Percentiles rank a stretch among this genome's conserved stretches.
Conservation (phyloP, 2,113 vertebrate species). For the Oplegnathus fasciatus region DNA sequence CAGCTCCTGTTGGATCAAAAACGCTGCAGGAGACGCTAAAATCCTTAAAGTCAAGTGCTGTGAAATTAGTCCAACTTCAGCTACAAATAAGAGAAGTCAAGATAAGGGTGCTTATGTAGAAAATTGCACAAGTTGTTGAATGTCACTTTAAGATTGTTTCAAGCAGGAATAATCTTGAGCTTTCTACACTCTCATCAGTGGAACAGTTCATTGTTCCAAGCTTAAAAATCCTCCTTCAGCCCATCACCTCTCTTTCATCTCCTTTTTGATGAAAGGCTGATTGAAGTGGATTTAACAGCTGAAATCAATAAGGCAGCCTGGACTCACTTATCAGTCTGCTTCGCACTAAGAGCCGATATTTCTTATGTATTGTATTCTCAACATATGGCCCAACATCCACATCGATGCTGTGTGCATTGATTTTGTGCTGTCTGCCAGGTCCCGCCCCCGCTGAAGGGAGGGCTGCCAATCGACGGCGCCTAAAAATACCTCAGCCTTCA, state of each 20-base stretch:
- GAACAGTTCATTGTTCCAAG: neutral
- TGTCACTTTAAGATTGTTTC: conserved; percentile 3
- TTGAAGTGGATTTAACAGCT: conserved; percentile 49
- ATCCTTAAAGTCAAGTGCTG: conserved; percentile 9
- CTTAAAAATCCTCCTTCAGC: conserved; percentile 12
- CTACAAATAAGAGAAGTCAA: neutral
- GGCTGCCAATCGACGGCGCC: conserved; percentile 15
- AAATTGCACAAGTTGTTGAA: conserved; percentile 25
- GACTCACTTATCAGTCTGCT: conserved; percentile 43
- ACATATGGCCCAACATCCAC: conserved; percentile 39
- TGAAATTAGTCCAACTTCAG: conserved; percentile 49
- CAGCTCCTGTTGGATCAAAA: neutral
- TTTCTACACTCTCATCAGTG: neutral
- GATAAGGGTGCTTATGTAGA: conserved; percentile 16
- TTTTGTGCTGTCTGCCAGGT: conserved; percentile 38
- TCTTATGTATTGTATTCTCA: conserved; percentile 46
- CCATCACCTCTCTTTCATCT: neutral
- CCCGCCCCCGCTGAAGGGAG: conserved; percentile 14
- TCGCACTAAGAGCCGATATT: conserved; percentile 9
- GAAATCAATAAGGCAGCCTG: conserved; percentile 46
- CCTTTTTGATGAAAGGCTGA: conserved; percentile 13
- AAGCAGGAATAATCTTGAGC: conserved; percentile 4
- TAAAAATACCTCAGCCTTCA: conserved; percentile 63
- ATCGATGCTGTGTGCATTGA: conserved; percentile 42
- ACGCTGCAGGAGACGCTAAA: conserved; percentile 12